Evolutionary conservation across 2,113 vertebrate species (phyloP).

Genomic region (Prunella himalayana): DNA sequence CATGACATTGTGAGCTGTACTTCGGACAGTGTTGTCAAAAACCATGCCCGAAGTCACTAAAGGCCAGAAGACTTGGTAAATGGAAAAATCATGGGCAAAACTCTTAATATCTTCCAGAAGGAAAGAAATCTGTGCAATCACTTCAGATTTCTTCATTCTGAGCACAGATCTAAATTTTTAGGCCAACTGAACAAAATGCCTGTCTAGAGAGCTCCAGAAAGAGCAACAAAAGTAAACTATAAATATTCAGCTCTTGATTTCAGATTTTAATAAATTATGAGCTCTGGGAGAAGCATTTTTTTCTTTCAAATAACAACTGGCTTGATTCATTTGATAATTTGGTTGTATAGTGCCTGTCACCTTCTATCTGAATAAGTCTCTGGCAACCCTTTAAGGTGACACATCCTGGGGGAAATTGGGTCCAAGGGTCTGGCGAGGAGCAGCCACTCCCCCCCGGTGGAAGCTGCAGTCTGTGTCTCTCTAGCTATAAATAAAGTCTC

Average conservation of each 20-base stretch:
- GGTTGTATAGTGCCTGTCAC: not conserved
- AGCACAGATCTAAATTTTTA: not conserved
- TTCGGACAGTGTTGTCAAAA: not conserved
- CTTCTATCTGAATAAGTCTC: not conserved
- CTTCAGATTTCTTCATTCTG: not conserved
- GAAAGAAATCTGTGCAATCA: not conserved
- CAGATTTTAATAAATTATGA: slow-evolving; percentile 56
- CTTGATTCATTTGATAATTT: slow-evolving; percentile 1
- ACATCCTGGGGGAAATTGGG: not conserved
- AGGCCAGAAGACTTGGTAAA: not conserved
- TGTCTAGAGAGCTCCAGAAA: slow-evolving; percentile 12
- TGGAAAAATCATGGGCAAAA: not conserved
- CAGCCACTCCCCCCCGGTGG: not conserved
- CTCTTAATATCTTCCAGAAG: not conserved
- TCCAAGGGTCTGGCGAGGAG: not conserved
- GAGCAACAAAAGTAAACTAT: slow-evolving; percentile 43
- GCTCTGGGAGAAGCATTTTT: not conserved
- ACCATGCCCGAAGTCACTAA: not conserved
- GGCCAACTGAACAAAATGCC: not conserved
- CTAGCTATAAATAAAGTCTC: not conserved
- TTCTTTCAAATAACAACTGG: not conserved
- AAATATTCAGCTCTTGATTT: slow-evolving; percentile 58
- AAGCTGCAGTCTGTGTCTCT: not conserved
- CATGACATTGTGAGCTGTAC: not conserved
- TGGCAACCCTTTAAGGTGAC: not conserved